Percentiles rank a stretch among this genome's conserved stretches.
These are phyloP conservation scores for Bombyx mandarina DNA, from an alignment of 1,140 invertebrate species.

Conservation along the genomic window DNA sequence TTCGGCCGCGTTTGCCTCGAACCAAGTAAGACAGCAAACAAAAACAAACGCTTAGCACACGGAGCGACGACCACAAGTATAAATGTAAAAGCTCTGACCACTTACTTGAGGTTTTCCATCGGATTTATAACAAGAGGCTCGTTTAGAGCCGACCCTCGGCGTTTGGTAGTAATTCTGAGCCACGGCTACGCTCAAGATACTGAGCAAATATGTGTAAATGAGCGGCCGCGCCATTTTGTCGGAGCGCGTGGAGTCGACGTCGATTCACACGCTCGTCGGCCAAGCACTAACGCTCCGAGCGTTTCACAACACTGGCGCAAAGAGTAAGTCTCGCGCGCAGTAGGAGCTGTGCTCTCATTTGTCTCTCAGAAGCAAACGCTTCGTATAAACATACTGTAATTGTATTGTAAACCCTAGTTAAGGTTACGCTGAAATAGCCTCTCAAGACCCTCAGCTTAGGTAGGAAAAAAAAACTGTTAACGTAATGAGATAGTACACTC, in stretches of 20 bases:
- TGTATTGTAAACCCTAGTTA: too few relatives aligned
- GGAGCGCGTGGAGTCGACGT: constrained; percentile 38
- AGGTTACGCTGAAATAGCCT: too few relatives aligned
- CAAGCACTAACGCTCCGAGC: constrained; percentile 49
- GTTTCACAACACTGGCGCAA: constrained; percentile 52
- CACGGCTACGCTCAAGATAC: constrained; percentile 24
- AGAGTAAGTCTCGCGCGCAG: constrained; percentile 26
- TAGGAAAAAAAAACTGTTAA: too few relatives aligned
- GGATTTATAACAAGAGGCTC: constrained; percentile 56
- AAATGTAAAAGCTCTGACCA: constrained; percentile 10
- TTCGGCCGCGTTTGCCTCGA: not conserved
- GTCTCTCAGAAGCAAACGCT: constrained; percentile 22
- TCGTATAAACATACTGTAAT: not conserved
- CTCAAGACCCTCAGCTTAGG: too few relatives aligned
- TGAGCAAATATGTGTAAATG: constrained; percentile 39
- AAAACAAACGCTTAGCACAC: constrained; percentile 12
- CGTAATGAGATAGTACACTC: too few relatives aligned
- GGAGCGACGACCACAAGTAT: not conserved
- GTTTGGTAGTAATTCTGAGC: constrained; percentile 53
- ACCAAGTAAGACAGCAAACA: constrained; percentile 7
- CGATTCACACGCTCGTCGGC: constrained; percentile 43
- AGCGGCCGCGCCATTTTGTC: constrained; percentile 43
- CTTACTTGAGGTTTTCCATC: constrained; percentile 56
- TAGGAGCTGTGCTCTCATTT: constrained; percentile 1
- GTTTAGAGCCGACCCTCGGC: constrained; percentile 43